These are phyloP conservation scores for Butastur rufipennis DNA, from an alignment of 2,113 vertebrate genomes.

Conservation along the genomic window DNA sequence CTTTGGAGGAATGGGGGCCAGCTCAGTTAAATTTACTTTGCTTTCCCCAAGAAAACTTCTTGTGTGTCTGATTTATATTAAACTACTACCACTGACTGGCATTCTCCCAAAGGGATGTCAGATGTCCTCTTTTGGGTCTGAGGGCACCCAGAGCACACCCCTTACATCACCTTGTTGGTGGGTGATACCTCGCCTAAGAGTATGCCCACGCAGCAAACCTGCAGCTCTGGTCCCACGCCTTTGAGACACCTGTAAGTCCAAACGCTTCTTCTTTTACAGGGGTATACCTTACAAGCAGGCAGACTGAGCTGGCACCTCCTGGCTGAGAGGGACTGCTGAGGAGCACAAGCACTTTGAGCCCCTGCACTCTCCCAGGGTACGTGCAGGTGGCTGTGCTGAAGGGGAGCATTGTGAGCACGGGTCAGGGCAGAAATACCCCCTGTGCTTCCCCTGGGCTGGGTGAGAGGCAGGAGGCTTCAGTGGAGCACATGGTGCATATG, in stretches of 20 bases:
- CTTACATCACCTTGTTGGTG: rapidly evolving
- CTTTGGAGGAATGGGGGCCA: neutral
- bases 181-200: neutral
- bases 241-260: neutral
- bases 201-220: neutral
- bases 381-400: neutral
- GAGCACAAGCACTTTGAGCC: neutral
- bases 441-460: neutral
- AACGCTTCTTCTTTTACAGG: neutral
- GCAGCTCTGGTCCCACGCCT: neutral
- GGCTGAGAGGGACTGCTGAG: neutral
- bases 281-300: neutral
- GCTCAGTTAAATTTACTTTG: neutral
- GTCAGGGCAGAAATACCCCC: neutral
- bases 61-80: neutral
- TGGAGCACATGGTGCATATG: rapidly evolving
- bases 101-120: neutral
- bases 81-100: neutral
- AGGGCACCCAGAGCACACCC: neutral
- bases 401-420: neutral
- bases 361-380: neutral
- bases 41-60: neutral
- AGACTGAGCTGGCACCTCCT: neutral
- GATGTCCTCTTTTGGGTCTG: neutral
- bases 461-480: neutral